phyloP scores from a whole-genome alignment of 2,113 vertebrate species.

The Pithys albifrons region DNA sequence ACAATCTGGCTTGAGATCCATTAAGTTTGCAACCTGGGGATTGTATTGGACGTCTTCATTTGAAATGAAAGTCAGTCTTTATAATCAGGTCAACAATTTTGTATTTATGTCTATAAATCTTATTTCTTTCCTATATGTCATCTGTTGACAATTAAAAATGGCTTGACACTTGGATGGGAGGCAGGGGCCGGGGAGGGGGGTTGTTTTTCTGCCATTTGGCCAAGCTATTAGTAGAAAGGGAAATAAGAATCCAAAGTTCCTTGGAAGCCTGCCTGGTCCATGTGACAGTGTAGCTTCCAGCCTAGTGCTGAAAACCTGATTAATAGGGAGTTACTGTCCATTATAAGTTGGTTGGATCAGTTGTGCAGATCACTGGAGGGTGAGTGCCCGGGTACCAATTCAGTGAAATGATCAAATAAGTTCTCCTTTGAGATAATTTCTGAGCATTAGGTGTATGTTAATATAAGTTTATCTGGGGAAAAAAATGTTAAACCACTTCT shows the following conservation, averaged over 20 bases:
- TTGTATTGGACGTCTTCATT: neutral
- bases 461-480: neutral
- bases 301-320: neutral
- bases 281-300: neutral
- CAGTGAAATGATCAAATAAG: neutral
- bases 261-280: neutral
- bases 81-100: neutral
- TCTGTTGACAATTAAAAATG: neutral
- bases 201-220: neutral
- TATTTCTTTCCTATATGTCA: neutral
- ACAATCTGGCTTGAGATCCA: neutral
- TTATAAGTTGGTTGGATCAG: neutral
- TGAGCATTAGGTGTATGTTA: neutral
- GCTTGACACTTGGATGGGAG: neutral
- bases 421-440: neutral
- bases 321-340: neutral
- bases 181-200: too few relatives aligned
- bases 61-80: neutral
- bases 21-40: neutral
- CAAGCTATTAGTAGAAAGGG: constrained; percentile 6
- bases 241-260: neutral
- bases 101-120: neutral
- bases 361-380: neutral
- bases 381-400: neutral
- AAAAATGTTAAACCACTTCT: neutral